These are phyloP conservation scores for Drosophila auraria DNA, from an alignment of 1,140 invertebrate genomes.

Conservation along the genomic window DNA sequence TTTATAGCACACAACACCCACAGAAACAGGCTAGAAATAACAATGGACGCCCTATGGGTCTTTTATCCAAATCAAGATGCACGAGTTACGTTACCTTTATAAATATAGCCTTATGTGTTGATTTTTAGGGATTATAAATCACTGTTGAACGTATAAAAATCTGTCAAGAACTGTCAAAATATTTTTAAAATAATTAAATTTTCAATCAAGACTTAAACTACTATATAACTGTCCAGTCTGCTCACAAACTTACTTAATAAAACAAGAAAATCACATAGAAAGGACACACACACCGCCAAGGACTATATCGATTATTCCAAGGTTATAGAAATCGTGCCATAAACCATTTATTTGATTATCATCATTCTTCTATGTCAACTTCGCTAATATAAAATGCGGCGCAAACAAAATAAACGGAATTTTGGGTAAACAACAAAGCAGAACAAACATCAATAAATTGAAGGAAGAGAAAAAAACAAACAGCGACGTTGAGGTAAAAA, in stretches of 20 bases:
- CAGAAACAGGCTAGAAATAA: background rate
- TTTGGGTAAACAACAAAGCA: conserved; percentile 43
- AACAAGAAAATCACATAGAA: background rate
- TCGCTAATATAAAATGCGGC: conserved; percentile 11
- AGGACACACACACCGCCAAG: background rate
- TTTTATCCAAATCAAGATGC: conserved; percentile 67
- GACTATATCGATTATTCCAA: conserved; percentile 11
- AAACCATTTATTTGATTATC: conserved; percentile 69
- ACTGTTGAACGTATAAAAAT: background rate
- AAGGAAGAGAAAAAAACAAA: conserved; percentile 41
- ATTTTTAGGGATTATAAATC: background rate
- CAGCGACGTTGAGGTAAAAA: conserved; percentile 11
- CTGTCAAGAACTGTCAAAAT: too few relatives aligned
- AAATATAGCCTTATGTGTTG: background rate
- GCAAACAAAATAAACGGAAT: conserved; percentile 45
- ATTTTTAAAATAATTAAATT: background rate
- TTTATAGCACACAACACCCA: conserved; percentile 40
- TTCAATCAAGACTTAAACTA: background rate
- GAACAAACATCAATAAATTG: conserved; percentile 46
- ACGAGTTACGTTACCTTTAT: conserved; percentile 21
- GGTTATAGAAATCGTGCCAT: conserved; percentile 5
- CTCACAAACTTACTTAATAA: background rate
- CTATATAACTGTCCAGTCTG: background rate
- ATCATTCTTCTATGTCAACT: conserved; percentile 67
- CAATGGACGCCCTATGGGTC: conserved; percentile 33